Percentiles rank a stretch among this genome's conserved stretches.
Conservation (phyloP, 2,888 invertebrate species). For the Eupithecia centaureata region DNA sequence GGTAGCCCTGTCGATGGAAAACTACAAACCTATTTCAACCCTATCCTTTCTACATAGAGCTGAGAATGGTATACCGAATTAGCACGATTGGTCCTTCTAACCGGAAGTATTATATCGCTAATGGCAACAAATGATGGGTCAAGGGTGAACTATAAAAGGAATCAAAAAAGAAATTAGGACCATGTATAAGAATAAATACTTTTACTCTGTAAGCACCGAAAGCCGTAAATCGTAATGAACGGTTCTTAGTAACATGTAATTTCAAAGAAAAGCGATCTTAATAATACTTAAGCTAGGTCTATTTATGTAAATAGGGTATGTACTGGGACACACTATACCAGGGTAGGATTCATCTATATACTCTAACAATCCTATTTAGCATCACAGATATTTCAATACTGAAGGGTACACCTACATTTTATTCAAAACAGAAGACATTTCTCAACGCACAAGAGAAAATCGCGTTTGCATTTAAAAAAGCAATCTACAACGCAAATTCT, state of each 20-base stretch:
- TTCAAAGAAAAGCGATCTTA: background rate
- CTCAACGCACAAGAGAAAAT: slow-evolving; percentile 44
- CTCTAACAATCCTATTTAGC: background rate
- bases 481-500: slow-evolving; percentile 69
- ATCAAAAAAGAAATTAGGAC: slow-evolving; percentile 65
- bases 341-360: background rate
- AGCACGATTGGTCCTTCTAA: slow-evolving; percentile 41
- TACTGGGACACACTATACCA: background rate
- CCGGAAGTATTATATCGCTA: slow-evolving; percentile 54
- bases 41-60: slow-evolving; percentile 46
- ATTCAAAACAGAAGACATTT: slow-evolving; percentile 22
- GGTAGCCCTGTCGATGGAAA: slow-evolving; percentile 28
- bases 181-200: slow-evolving; percentile 21
- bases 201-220: background rate
- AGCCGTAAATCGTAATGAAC: slow-evolving; percentile 5
- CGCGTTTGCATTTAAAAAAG: slow-evolving; percentile 72
- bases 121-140: slow-evolving; percentile 76
- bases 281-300: background rate
- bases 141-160: slow-evolving; percentile 67
- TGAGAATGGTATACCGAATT: slow-evolving; percentile 41
- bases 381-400: slow-evolving; percentile 1
- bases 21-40: slow-evolving; percentile 41
- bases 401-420: slow-evolving; percentile 11
- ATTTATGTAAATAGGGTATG: background rate
- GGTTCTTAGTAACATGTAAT: background rate